Percentiles rank a stretch among this genome's conserved stretches.
These are phyloP conservation scores for Poliocrania exsul DNA, from an alignment of 2,797 vertebrate genomes.

Conservation along the genomic window DNA sequence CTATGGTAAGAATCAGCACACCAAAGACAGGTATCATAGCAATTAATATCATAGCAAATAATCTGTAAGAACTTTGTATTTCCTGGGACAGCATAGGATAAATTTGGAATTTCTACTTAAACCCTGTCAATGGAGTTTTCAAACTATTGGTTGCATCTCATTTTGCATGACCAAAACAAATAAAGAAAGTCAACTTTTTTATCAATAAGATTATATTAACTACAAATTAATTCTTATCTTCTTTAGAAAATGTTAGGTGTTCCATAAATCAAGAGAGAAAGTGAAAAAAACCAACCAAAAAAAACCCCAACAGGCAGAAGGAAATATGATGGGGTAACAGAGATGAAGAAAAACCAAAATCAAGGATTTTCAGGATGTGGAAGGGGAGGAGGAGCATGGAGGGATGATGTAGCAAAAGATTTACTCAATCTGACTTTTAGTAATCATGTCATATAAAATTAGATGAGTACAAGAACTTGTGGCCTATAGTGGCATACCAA, in stretches of 20 bases:
- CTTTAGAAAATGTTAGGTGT: background rate
- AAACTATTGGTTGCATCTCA: background rate
- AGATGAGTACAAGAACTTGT: background rate
- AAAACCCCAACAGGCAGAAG: background rate
- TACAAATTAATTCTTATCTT: background rate
- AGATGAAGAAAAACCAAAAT: background rate
- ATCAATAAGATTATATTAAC: background rate
- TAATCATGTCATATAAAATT: background rate
- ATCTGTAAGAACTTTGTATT: background rate
- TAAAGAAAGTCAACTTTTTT: background rate
- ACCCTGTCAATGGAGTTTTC: background rate
- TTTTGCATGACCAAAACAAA: background rate
- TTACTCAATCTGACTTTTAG: background rate
- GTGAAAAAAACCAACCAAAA: fast-evolving
- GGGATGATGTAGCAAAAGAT: background rate
- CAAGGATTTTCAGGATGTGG: background rate
- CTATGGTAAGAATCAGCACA: background rate
- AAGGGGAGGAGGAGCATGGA: fast-evolving
- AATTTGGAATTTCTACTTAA: background rate
- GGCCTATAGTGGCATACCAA: background rate
- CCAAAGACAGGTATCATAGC: background rate
- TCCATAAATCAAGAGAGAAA: background rate
- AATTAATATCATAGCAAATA: background rate
- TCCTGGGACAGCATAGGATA: background rate
- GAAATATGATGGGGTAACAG: background rate